A percentile compares a stretch with the other conserved stretches of the same genome.
phyloP scores from a whole-genome alignment of 2,888 invertebrate genomes.

The Mystacides longicornis region DNA sequence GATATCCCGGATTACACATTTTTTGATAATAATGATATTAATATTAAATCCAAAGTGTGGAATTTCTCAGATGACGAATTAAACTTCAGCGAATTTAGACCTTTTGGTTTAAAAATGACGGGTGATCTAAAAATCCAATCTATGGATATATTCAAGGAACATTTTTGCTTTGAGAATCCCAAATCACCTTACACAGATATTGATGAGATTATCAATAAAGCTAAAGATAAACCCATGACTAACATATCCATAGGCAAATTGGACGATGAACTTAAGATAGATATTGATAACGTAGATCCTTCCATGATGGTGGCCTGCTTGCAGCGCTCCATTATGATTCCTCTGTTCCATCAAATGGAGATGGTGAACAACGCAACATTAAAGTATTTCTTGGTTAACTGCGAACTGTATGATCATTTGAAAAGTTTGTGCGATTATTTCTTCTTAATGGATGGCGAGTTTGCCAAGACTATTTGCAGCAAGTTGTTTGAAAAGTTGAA shows the following conservation, averaged over 20 bases:
- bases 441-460: conserved; percentile 74
- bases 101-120: conserved; percentile 39
- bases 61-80: conserved; percentile 47
- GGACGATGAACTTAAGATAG: conserved; percentile 31
- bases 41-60: conserved; percentile 35
- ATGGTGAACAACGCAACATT: conserved; percentile 66
- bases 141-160: conserved; percentile 32
- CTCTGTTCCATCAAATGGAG: conserved; percentile 59
- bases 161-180: conserved; percentile 33
- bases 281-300: conserved; percentile 38
- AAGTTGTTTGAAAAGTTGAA: conserved; percentile 61
- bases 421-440: conserved; percentile 69
- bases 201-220: conserved; percentile 39
- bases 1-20: conserved; percentile 16
- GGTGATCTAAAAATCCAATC: conserved; percentile 21
- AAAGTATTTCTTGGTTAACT: conserved; percentile 58
- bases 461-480: conserved; percentile 62
- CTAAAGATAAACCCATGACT: conserved; percentile 39
- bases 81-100: conserved; percentile 41
- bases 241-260: conserved; percentile 35
- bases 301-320: conserved; percentile 52
- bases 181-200: conserved; percentile 40
- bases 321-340: conserved; percentile 60
- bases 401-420: conserved; percentile 63
- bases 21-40: conserved; percentile 18